Evolutionary conservation across 2,797 vertebrate genomes (phyloP), one percentile per base, ranked within the genome.

Genomic region (Glossophaga mutica): DNA sequence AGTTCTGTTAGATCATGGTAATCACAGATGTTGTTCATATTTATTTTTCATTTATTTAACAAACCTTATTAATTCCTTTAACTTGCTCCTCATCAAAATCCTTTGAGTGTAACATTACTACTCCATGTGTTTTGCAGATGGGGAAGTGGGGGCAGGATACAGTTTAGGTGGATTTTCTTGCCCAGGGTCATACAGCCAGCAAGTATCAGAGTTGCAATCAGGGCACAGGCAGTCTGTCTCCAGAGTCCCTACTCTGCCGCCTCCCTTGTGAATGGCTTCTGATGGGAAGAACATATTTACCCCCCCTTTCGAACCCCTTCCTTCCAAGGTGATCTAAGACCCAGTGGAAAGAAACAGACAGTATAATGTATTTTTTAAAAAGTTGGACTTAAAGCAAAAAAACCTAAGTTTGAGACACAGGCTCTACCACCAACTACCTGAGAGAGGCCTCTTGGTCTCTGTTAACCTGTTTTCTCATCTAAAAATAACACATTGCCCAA

Each of bases 401-500:
- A 74, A 74, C 9, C 68, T 59, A 85, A 68, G 59, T 24, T 73
- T 91, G 16, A 93, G 74, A 87, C 59, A 76, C 44, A 37, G 62
- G 29, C 12, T 87, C 44, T 83, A 83, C 26, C 73, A 76, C 59
- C 73, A 62, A 34, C 18, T 74, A n/a, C 22, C 37, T n/a, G 11
- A 83, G 42, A 57, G 9, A 82, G 7, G 8, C 11, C 39, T 74
- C 78, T 73, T 79, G 57, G 68, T 91, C 67, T 94, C 59, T 78
- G 32, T 95, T 26, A 62, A 88, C 73, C n/a, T 76, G 57, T 67
- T 87, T 93, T 76, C 89, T 87, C 50, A 70, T 91, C 50, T 87
- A 92, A 95, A 96, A 90, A 48, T 22, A 79, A 81, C 10, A 55
- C 24, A 55, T 52, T 90, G 55, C 6, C 24, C 50, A 78, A 83